Percentiles rank a stretch among this genome's conserved stretches.
Evolutionary conservation across 1,140 invertebrate genomes (phyloP).

Genomic region (Ceratoteleas bidentatus): DNA sequence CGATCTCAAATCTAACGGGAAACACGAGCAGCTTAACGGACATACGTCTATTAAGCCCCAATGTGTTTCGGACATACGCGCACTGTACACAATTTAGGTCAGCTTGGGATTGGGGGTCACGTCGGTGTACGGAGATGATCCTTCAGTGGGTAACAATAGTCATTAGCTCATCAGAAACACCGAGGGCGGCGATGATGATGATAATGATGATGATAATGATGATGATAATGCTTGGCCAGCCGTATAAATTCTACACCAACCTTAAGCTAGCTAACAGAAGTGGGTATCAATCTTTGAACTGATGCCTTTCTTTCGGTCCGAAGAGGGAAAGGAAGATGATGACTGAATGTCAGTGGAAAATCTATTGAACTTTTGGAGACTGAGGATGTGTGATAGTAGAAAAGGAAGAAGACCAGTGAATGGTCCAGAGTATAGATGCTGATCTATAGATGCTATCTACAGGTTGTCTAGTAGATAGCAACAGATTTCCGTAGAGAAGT

Average conservation of each 20-base stretch:
- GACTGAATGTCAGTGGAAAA: too few species aligned
- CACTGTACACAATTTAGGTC: conserved; percentile 65
- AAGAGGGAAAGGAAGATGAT: not conserved
- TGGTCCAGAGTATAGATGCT: too few species aligned
- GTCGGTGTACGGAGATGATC: conserved; percentile 66
- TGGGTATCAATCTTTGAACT: conserved; percentile 34
- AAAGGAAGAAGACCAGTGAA: too few species aligned
- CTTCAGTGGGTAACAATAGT: conserved; percentile 68
- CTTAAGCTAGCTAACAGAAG: conserved; percentile 54
- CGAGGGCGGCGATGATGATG: conserved; percentile 56
- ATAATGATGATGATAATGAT: conserved; percentile 66
- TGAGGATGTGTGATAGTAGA: too few species aligned
- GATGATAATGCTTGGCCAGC: conserved; percentile 66
- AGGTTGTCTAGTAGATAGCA: too few species aligned
- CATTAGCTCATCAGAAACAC: conserved; percentile 70
- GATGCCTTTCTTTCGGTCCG: conserved; percentile 1
- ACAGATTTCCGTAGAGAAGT: too few species aligned
- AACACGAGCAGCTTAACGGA: conserved; percentile 68
- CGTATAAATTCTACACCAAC: conserved; percentile 59
- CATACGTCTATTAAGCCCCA: conserved; percentile 61
- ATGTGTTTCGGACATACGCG: conserved; percentile 59
- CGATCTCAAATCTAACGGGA: conserved; percentile 63
- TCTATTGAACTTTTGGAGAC: too few species aligned
- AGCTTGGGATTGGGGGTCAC: conserved; percentile 64
- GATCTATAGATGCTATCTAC: too few species aligned